Base-by-base conservation (phyloP, 2,113 vertebrate genomes). In the Lampris incognitus region DNA sequence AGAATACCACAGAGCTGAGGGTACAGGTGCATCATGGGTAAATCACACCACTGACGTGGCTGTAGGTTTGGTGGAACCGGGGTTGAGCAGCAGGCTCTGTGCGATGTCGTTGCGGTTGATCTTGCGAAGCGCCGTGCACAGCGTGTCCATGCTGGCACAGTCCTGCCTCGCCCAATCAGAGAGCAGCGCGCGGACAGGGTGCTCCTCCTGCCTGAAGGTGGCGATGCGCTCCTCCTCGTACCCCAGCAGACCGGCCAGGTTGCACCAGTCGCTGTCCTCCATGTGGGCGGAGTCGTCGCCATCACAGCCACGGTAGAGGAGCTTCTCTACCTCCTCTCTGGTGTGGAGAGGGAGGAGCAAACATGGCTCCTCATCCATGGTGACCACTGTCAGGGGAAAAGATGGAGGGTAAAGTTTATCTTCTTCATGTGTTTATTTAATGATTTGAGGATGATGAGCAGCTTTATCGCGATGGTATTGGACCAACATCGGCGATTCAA, bases 41-140 rank as follows among this genome's bases (percentile, higher is more conserved):
- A 66, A 55, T 98, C 95, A 99, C 79, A 99, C 97, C 0, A 96
- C 95, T 9, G 98, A 99, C 0, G 97, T 98, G 91, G 96, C 97
- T 0, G 96, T 98, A 39, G 96, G 95, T 69, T 97, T 94, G 1
- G 76, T 84, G 13, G 93, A 67, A 5, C 10, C 84, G 3, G 88
- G 90, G 46, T 78, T 83, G 4, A 89, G 96, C 84, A 91, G 90
- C 84, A 99, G 90, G 83, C 95, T 97, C 88, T 98, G 97, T 0
- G 95, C 96, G 11, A 99, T 92, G 91, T 99, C 98, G 0, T 96
- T 95, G 0, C 97, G 92, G 90, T 98, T 96, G 81, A 97, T 96
- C 78, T 96, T 95, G 52, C 95, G 95, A 78, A 99, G 94, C 0
- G 98, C 97, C 0, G 94, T 91, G 74, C 96, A 95, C 69, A 99